Conservation (phyloP, 30 jellyfish, hydroid and myxozoan species). For the Phacellophora camtschatica region DNA sequence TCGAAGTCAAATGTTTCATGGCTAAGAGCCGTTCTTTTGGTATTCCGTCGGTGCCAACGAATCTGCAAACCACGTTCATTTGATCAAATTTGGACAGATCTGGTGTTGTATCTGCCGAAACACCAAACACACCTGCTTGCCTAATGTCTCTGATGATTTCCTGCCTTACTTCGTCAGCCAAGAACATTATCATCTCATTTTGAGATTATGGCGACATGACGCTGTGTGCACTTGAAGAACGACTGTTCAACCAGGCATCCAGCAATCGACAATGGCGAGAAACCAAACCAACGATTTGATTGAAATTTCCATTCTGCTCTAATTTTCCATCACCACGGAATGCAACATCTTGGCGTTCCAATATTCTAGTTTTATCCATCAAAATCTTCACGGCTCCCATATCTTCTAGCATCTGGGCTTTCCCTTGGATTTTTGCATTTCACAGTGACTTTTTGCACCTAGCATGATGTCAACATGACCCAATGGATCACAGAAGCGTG, state of each 20-base stretch:
- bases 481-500: slow-evolving; percentile 43
- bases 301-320: slow-evolving; percentile 44
- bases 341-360: slow-evolving; percentile 38
- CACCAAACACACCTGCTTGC: slow-evolving; percentile 45
- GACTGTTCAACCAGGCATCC: slow-evolving; percentile 16
- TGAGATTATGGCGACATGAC: slow-evolving; percentile 60
- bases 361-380: slow-evolving; percentile 14
- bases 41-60: too few relatives aligned
- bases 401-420: neutral
- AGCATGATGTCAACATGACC: slow-evolving; percentile 30
- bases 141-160: slow-evolving; percentile 10
- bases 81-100: too few relatives aligned
- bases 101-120: slow-evolving; percentile 55
- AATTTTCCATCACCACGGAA: slow-evolving; percentile 29
- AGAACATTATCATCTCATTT: slow-evolving; percentile 34
- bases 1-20: slow-evolving; percentile 9
- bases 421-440: slow-evolving; percentile 37
- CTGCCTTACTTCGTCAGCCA: slow-evolving; percentile 35
- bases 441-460: slow-evolving; percentile 15
- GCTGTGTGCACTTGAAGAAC: neutral
- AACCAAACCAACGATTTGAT: slow-evolving; percentile 35
- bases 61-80: too few relatives aligned
- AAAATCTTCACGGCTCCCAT: slow-evolving; percentile 4
- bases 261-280: slow-evolving; percentile 49
- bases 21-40: too few relatives aligned